phyloP scores from a whole-genome alignment of 2,888 invertebrate genomes.

The Spisula solida region DNA sequence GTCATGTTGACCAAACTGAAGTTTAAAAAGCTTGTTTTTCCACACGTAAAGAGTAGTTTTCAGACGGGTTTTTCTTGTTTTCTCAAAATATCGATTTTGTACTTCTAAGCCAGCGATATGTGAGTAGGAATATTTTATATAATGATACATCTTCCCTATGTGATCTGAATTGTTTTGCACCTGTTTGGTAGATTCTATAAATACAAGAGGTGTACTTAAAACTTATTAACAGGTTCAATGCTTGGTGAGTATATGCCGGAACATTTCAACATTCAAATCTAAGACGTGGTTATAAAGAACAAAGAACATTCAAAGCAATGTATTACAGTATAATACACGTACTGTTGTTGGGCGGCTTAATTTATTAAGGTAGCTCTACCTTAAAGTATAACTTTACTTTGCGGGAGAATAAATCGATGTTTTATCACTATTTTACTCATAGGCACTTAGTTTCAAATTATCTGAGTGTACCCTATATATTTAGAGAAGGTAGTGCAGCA shows the following conservation, averaged over 20 bases:
- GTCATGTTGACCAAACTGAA: too few species aligned
- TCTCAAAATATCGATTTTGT: too few species aligned
- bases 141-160: not conserved
- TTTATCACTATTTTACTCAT: not conserved
- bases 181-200: not conserved
- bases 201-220: not conserved
- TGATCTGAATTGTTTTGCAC: not conserved
- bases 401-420: not conserved
- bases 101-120: too few species aligned
- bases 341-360: too few species aligned
- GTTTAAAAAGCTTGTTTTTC: too few species aligned
- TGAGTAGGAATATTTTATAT: not conserved
- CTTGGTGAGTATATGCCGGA: not conserved
- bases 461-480: too few species aligned
- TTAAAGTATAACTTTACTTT: not conserved
- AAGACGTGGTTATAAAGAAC: not conserved
- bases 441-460: too few species aligned
- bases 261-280: not conserved
- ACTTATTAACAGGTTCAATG: constrained; percentile 2
- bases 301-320: not conserved
- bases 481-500: too few species aligned
- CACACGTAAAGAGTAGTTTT: too few species aligned
- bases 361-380: too few species aligned
- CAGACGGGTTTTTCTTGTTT: too few species aligned
- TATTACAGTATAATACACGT: not conserved